phyloP scores from a whole-genome alignment of 30 jellyfish, hydroid and myxozoan species.

The Nemopilema nomurai region DNA sequence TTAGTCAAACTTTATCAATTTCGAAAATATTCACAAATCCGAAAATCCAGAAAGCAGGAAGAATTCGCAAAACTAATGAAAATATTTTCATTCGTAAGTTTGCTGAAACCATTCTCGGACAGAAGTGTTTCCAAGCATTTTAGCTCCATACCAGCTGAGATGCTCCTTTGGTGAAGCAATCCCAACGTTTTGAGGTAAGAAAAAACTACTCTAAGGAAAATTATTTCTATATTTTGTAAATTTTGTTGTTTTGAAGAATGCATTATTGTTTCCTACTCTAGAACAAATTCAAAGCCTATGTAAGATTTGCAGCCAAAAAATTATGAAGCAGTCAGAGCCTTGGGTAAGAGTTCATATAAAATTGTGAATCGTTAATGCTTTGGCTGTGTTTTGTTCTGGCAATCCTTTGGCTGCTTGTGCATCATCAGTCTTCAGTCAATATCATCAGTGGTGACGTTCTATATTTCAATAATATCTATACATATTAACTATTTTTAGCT shows the following conservation, averaged over 20 bases:
- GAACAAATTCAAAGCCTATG: background rate
- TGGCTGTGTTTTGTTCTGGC: background rate
- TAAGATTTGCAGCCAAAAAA: background rate
- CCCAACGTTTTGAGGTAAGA: background rate
- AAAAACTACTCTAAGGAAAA: background rate
- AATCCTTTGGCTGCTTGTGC: background rate
- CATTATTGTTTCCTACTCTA: background rate
- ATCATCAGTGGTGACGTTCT: background rate
- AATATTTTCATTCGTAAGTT: background rate
- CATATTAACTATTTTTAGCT: background rate
- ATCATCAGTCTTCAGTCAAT: background rate
- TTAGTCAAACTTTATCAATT: background rate
- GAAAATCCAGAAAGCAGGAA: background rate
- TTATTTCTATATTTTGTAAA: background rate
- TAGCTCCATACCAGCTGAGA: background rate
- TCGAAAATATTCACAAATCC: background rate
- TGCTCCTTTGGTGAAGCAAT: slow-evolving; percentile 5
- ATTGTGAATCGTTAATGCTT: background rate
- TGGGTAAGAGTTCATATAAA: background rate
- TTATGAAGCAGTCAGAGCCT: background rate
- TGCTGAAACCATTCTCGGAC: slow-evolving; percentile 7
- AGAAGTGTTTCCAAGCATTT: background rate
- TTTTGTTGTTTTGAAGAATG: background rate
- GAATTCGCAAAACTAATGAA: background rate
- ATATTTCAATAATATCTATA: background rate